Percentiles rank a stretch among this genome's conserved stretches.
phyloP scores from a whole-genome alignment of 2,888 invertebrate genomes.

The Parelbella ahira region DNA sequence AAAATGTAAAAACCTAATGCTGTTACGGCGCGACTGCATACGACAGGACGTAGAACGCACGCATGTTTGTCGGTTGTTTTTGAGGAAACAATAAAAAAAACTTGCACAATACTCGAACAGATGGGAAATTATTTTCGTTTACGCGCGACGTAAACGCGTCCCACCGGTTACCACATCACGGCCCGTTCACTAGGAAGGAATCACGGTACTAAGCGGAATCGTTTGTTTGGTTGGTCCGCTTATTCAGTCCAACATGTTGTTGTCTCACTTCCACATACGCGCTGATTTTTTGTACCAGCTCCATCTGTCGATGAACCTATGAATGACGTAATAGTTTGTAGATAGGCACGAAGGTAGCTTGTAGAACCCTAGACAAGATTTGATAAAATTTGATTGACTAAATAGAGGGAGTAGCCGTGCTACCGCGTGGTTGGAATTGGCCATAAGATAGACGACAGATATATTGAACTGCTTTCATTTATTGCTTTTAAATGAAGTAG shows the following conservation, averaged over 20 bases:
- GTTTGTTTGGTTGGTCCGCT: conserved; percentile 49
- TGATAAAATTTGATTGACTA: too few species aligned
- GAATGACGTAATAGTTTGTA: conserved; percentile 10
- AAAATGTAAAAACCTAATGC: conserved; percentile 44
- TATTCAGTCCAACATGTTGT: conserved; percentile 37
- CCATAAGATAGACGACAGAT: too few species aligned
- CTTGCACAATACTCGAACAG: conserved; percentile 75
- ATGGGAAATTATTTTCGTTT: conserved; percentile 73
- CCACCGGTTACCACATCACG: conserved; percentile 30
- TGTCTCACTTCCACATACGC: conserved; percentile 56
- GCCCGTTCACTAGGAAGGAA: conserved; percentile 47
- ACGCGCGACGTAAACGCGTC: conserved; percentile 53
- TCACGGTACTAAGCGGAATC: conserved; percentile 58
- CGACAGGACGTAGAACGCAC: conserved; percentile 44
- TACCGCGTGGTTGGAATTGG: too few species aligned
- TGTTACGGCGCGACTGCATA: conserved; percentile 40
- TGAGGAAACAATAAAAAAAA: conserved; percentile 58
- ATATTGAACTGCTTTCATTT: too few species aligned
- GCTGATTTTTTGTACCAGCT: conserved; percentile 32
- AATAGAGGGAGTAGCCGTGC: too few species aligned
- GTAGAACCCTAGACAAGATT: neutral
- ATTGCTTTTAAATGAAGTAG: too few species aligned
- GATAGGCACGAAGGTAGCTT: conserved; percentile 1
- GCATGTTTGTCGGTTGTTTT: conserved; percentile 52
- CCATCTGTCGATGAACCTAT: conserved; percentile 44